Conservation (phyloP, 1,140 invertebrate genomes). For the Laupala kohalensis region DNA sequence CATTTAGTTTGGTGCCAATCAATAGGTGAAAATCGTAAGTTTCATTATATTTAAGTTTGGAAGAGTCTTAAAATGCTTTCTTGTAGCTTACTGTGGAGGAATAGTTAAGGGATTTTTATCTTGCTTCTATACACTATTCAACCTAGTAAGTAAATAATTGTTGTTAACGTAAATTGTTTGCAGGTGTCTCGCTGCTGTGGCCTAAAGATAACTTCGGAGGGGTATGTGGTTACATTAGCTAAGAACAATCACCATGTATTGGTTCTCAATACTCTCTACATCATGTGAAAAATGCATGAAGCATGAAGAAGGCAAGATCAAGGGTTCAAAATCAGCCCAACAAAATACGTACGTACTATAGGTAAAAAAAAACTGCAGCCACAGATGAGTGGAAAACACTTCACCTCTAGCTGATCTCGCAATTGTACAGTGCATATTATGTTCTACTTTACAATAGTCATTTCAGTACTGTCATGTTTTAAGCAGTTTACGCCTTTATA, state of each 20-base stretch:
- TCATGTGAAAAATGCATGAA: constrained; percentile 44
- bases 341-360: constrained; percentile 2
- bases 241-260: constrained; percentile 98
- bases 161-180: too few relatives aligned
- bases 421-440: constrained; percentile 6
- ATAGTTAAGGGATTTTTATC: too few relatives aligned
- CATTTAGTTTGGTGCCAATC: too few relatives aligned
- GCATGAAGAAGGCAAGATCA: not conserved
- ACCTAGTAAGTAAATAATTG: too few relatives aligned
- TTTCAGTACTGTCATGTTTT: constrained; percentile 2
- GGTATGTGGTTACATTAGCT: constrained; percentile 90
- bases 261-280: constrained; percentile 88
- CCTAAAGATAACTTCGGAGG: constrained; percentile 90
- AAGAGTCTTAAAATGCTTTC: too few relatives aligned
- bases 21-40: too few relatives aligned
- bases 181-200: constrained; percentile 94
- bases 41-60: too few relatives aligned
- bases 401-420: constrained; percentile 7
- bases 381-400: not conserved
- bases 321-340: not conserved
- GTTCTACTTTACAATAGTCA: constrained; percentile 2
- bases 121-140: too few relatives aligned
- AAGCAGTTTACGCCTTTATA: not conserved
- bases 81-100: too few relatives aligned
- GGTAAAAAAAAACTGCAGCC: not conserved